These are phyloP conservation scores for Pocillopora damicornis DNA, from an alignment of 64 coral and sea anemone species.

Conservation along the genomic window DNA sequence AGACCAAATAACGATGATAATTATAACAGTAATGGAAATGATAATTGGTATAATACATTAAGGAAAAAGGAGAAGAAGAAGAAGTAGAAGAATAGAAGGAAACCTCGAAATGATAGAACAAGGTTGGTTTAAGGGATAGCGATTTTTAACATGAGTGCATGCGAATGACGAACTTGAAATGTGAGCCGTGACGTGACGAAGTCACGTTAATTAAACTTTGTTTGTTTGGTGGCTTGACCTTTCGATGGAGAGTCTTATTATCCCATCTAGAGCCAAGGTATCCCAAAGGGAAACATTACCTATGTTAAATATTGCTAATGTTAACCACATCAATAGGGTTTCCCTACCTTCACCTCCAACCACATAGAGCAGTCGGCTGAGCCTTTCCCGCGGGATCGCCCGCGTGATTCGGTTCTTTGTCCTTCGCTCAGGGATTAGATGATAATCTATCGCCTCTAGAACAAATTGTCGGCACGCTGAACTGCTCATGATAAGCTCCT, in stretches of 20 bases:
- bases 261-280: not conserved
- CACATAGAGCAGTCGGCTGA: conserved; percentile 74
- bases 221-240: not conserved
- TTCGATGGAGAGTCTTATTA: not conserved
- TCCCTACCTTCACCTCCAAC: conserved; percentile 93
- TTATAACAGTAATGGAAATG: no score
- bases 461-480: conserved; percentile 72
- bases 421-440: conserved; percentile 85
- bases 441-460: conserved; percentile 87
- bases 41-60: no score
- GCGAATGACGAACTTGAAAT: no score
- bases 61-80: no score
- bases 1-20: no score
- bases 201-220: not conserved
- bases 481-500: conserved; percentile 83
- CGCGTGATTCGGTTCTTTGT: conserved; percentile 35
- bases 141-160: no score
- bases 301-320: not conserved
- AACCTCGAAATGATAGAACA: no score
- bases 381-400: conserved; percentile 65
- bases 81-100: no score
- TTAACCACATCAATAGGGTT: not conserved
- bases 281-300: not conserved
- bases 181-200: no score
- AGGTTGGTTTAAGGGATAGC: no score